Conservation (phyloP, 2,113 vertebrate species). For the Vanacampus margaritifer region DNA sequence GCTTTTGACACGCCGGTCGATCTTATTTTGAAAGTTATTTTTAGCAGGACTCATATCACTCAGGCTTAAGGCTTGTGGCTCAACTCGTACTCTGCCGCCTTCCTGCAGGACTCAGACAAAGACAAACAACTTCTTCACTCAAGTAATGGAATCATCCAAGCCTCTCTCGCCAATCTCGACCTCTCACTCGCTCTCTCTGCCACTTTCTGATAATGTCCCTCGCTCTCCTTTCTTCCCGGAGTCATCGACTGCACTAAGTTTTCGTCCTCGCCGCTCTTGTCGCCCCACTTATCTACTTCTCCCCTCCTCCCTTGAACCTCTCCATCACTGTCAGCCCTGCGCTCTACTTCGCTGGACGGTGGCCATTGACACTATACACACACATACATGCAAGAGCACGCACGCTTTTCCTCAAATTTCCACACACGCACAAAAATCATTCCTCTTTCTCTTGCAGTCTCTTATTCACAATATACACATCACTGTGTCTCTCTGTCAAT, state of each 20-base stretch:
- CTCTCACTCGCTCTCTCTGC: conserved; percentile 17
- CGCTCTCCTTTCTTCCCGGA: conserved; percentile 41
- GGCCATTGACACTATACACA: conserved; percentile 30
- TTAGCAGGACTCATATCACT: conserved; percentile 38
- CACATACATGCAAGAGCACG: conserved; percentile 13
- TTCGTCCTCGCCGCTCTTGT: conserved; percentile 47
- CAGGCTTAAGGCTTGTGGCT: conserved; percentile 46
- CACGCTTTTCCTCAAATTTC: conserved; percentile 33
- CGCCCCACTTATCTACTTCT: conserved; percentile 42
- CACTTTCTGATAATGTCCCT: conserved; percentile 43
- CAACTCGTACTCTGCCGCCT: conserved; percentile 39
- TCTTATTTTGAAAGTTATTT: conserved; percentile 34
- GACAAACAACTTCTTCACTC: conserved; percentile 42
- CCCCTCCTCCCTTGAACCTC: conserved; percentile 47
- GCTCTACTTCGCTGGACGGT: conserved; percentile 56
- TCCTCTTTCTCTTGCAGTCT: conserved; percentile 48
- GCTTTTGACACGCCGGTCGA: conserved; percentile 23
- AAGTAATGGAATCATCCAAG: conserved; percentile 51
- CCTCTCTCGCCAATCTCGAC: conserved; percentile 40
- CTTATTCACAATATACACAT: conserved; percentile 33
- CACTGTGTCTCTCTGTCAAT: conserved; percentile 51
- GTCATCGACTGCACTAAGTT: conserved; percentile 59
- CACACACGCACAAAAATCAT: conserved; percentile 44
- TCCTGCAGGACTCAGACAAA: conserved; percentile 45
- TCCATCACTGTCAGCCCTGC: conserved; percentile 66